Evolutionary conservation across 2,888 invertebrate species (phyloP).

Genomic region (Tenthredo distinguenda): DNA sequence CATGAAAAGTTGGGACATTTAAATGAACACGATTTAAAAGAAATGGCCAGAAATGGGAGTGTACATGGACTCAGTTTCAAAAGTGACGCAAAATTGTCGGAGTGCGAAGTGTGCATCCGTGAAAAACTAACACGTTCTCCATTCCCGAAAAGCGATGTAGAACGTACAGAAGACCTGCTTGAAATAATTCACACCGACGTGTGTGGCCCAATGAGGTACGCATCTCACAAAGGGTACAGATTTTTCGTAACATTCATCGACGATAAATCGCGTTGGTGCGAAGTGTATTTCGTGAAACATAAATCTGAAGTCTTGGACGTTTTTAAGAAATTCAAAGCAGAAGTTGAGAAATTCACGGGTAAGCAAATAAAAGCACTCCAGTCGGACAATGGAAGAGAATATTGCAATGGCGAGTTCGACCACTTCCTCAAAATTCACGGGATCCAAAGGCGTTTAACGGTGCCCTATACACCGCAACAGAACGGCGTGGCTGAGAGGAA

Average conservation of each 20-base stretch:
- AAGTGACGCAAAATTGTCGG: slow-evolving; percentile 12
- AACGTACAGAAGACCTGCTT: slow-evolving; percentile 18
- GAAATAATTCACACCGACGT: slow-evolving; percentile 58
- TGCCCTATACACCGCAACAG: slow-evolving; percentile 64
- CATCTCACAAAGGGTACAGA: slow-evolving; percentile 42
- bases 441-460: slow-evolving; percentile 61
- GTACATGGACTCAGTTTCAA: background rate
- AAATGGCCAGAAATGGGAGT: background rate
- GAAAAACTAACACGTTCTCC: slow-evolving; percentile 54
- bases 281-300: slow-evolving; percentile 55
- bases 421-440: slow-evolving; percentile 58
- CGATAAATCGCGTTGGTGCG: slow-evolving; percentile 57
- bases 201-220: slow-evolving; percentile 55
- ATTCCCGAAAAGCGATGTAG: slow-evolving; percentile 39
- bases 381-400: slow-evolving; percentile 60
- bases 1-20: slow-evolving; percentile 1
- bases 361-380: slow-evolving; percentile 56
- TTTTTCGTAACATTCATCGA: slow-evolving; percentile 59
- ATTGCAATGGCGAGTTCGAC: slow-evolving; percentile 56
- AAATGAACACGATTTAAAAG: background rate
- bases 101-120: slow-evolving; percentile 54
- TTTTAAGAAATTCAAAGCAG: slow-evolving; percentile 54
- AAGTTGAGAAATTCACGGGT: slow-evolving; percentile 52
- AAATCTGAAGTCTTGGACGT: slow-evolving; percentile 53
- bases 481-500: slow-evolving; percentile 67